A percentile compares a stretch with the other conserved stretches of the same genome.
phyloP scores from a whole-genome alignment of 1,140 invertebrate species.

The Ylistrum balloti region DNA sequence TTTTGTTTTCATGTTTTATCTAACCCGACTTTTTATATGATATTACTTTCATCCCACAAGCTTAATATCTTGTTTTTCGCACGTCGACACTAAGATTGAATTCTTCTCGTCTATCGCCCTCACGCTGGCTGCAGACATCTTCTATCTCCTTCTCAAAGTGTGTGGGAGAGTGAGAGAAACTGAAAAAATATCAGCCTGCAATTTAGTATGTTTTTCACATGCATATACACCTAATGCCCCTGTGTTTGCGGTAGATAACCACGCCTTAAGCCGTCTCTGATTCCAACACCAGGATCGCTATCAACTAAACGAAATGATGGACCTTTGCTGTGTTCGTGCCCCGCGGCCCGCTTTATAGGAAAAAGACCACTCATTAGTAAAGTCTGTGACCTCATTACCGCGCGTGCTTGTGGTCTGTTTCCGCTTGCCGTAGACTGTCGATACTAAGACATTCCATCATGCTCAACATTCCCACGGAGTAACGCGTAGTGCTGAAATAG shows the following conservation, averaged over 20 bases:
- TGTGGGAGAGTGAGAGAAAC: conserved; percentile 22
- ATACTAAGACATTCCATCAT: conserved; percentile 4
- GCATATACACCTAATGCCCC: background rate
- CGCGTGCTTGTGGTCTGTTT: conserved; percentile 30
- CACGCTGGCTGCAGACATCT: background rate
- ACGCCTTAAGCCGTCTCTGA: background rate
- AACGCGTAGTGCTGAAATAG: background rate
- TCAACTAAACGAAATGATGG: background rate
- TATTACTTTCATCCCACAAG: background rate
- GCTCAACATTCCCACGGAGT: background rate
- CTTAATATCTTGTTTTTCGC: background rate
- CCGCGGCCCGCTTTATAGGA: conserved; percentile 4
- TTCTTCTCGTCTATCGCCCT: background rate
- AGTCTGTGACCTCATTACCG: conserved; percentile 16
- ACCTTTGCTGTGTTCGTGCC: conserved; percentile 20
- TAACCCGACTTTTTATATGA: background rate
- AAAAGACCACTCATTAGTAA: conserved; percentile 28
- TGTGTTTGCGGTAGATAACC: background rate
- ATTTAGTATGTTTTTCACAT: conserved; percentile 8
- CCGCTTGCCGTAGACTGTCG: background rate
- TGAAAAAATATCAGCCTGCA: background rate
- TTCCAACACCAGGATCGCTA: conserved; percentile 1
- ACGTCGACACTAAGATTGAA: background rate
- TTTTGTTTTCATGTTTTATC: background rate
- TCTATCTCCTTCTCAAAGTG: background rate